phyloP scores from a whole-genome alignment of 2,113 vertebrate genomes.

The Poicephalus gulielmi region DNA sequence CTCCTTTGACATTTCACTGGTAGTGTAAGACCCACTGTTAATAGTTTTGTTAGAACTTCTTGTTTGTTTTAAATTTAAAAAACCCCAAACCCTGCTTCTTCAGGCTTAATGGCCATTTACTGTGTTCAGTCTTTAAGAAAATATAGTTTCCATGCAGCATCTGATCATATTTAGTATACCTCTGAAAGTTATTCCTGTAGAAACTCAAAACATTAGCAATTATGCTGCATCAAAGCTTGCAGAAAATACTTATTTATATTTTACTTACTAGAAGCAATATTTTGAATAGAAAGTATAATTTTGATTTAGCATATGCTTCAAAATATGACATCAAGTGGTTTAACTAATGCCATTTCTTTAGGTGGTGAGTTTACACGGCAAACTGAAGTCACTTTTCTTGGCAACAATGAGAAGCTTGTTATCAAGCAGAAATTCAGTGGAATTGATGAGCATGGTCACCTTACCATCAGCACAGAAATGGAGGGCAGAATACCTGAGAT shows the following conservation, averaged over 20 bases:
- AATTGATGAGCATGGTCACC: slow-evolving; percentile 91
- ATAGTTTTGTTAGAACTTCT: neutral
- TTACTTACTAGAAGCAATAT: neutral
- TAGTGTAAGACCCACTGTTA: neutral
- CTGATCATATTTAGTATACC: neutral
- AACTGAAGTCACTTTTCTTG: slow-evolving; percentile 87
- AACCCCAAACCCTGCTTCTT: neutral
- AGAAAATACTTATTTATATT: neutral
- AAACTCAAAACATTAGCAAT: neutral
- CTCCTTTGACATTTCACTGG: neutral
- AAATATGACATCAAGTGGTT: neutral
- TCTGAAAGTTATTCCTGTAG: neutral
- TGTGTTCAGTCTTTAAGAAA: neutral
- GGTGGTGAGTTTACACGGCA: slow-evolving; percentile 87
- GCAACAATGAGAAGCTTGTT: slow-evolving; percentile 82
- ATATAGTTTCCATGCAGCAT: neutral
- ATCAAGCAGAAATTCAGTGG: slow-evolving; percentile 88
- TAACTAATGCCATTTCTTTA: slow-evolving; percentile 48
- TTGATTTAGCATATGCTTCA: neutral
- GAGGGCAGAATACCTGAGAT: slow-evolving; percentile 86
- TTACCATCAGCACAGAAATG: slow-evolving; percentile 87
- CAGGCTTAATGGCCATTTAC: neutral
- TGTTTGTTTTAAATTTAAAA: neutral
- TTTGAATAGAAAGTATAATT: neutral
- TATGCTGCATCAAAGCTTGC: neutral